Base-by-base conservation (phyloP, 2,113 vertebrate genomes). In the Eubucco bourcierii region DNA sequence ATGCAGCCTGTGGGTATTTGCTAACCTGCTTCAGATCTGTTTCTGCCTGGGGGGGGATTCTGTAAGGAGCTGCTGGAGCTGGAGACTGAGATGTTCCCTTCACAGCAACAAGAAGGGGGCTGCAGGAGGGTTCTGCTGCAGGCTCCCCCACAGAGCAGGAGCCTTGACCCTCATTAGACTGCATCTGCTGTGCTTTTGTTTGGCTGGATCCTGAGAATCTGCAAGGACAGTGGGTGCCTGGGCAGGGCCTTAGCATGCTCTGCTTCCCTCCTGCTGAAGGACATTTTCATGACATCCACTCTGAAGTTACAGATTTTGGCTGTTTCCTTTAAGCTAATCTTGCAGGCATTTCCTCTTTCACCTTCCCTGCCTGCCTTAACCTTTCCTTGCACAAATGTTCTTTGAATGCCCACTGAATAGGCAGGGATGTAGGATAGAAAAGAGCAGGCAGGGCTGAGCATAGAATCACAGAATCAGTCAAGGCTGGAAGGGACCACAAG, bases 1-100 rank as follows among this genome's bases (percentile, higher is more conserved):
- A 17, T 1, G 70, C 58, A 0, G 37, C 0, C 19, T 2, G 0
- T 29, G 58, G 25, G 21, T 46, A 10, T 27, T 41, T 67, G 47
- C 47, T 39, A 1, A 2, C 0, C 5, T 15, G 15, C 27, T 20
- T 23, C 3, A 4, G 58, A 31, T 59, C 52, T 8, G 29, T 4
- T 0, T 7, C 3, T 52, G 50, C 0, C 5, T 2, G 3, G 25
- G 6, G 27, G 31, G 58, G 23, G 56, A 3, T 47, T 12, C 50
- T 12, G 34, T 3, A 1, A 6, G 2, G 27, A 29, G 41, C 25
- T 7, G 33, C 4, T 4, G 24, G 37, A 3, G 9, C 37, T 29
- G 67, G 34, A 6, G 15, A 19, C 10, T 14, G 39, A 5, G 33
- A 7, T 17, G 24, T 27, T 53, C 39, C 21, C 17, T 7, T 7